phyloP scores from a whole-genome alignment of 2,888 invertebrate species.

The Andrena flavipes region DNA sequence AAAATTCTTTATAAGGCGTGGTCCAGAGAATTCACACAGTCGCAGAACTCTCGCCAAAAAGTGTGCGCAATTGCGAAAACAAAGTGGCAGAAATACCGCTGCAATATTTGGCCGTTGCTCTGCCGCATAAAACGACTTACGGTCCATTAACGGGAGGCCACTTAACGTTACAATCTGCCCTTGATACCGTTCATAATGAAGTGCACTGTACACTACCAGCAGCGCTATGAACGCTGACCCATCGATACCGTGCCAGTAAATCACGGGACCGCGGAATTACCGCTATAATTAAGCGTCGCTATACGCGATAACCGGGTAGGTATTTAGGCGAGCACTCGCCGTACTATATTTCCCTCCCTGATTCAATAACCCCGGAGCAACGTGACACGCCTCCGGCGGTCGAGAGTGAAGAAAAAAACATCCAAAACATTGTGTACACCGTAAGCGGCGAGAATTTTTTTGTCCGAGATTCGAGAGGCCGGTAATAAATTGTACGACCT shows the following conservation, averaged over 20 bases:
- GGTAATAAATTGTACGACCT: no score
- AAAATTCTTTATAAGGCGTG: not conserved
- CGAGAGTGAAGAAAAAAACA: no score
- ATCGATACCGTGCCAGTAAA: conserved; percentile 43
- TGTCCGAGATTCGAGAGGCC: no score
- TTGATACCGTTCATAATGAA: conserved; percentile 51
- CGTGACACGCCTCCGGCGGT: no score
- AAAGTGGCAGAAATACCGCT: conserved; percentile 7
- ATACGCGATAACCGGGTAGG: not conserved
- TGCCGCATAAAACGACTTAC: conserved; percentile 40
- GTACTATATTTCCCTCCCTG: not conserved
- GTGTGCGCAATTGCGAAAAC: conserved; percentile 8
- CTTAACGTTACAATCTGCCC: conserved; percentile 51
- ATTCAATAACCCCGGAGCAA: not conserved
- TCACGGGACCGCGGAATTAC: conserved; percentile 38
- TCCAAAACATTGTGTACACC: no score
- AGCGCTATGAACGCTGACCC: not conserved
- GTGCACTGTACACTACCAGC: conserved; percentile 14
- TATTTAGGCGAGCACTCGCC: not conserved
- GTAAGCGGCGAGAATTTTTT: no score
- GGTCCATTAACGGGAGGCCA: conserved; percentile 50
- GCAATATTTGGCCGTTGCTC: conserved; percentile 9
- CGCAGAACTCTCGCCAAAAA: not conserved
- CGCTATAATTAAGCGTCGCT: conserved; percentile 33
- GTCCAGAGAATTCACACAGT: not conserved